Evolutionary conservation across 2,113 vertebrate genomes (phyloP).

Genomic region (Pagrus major): DNA sequence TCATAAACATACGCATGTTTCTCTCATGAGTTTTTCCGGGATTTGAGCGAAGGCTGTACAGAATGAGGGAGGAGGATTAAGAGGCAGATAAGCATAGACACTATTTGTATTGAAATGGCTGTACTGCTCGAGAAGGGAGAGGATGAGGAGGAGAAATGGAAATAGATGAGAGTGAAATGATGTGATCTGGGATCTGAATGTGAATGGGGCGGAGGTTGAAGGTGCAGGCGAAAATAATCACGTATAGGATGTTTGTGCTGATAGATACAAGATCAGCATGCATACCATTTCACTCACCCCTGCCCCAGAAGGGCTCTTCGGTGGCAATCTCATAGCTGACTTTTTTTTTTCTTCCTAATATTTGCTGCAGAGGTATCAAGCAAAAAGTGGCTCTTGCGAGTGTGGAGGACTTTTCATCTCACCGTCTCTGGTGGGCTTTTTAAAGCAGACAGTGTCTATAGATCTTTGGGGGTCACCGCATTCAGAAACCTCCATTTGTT

Average conservation of each 20-base stretch:
- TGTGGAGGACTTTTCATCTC: conserved; percentile 68
- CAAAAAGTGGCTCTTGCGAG: conserved; percentile 60
- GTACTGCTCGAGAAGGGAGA: conserved; percentile 42
- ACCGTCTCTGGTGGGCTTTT: conserved; percentile 65
- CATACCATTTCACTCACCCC: conserved; percentile 59
- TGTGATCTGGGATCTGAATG: conserved; percentile 66
- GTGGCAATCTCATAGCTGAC: conserved; percentile 62
- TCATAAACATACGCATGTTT: conserved; percentile 69
- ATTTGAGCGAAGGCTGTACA: conserved; percentile 52
- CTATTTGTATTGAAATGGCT: conserved; percentile 71
- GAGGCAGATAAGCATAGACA: conserved; percentile 54
- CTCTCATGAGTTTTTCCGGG: conserved; percentile 63
- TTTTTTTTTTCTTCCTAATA: conserved; percentile 54
- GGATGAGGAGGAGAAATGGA: conserved; percentile 45
- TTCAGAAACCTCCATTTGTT: conserved; percentile 75
- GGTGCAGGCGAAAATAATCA: conserved; percentile 72
- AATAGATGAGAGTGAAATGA: conserved; percentile 62
- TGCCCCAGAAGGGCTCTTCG: conserved; percentile 60
- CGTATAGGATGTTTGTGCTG: conserved; percentile 63
- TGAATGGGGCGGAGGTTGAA: conserved; percentile 68
- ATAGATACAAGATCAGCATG: conserved; percentile 76
- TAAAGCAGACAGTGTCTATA: conserved; percentile 67
- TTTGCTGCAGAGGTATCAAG: conserved; percentile 64
- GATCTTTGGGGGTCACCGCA: conserved; percentile 67
- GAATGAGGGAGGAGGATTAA: conserved; percentile 61